phyloP scores from a whole-genome alignment of 1,140 invertebrate species.

The Papilio polytes region DNA sequence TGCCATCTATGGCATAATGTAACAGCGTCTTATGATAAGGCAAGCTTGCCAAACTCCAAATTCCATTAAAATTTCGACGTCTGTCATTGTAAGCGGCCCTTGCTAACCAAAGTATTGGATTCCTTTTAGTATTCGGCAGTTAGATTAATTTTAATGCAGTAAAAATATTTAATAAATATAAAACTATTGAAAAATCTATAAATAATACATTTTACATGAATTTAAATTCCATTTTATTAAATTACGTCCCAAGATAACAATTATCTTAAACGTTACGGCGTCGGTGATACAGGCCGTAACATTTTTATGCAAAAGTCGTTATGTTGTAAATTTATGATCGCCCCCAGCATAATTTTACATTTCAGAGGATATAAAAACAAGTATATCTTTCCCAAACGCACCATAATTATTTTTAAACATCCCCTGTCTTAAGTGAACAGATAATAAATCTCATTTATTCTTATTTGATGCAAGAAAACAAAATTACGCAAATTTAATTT shows the following conservation, averaged over 20 bases:
- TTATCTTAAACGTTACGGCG: constrained; percentile 15
- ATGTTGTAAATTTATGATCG: constrained; percentile 5
- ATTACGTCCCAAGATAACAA: constrained; percentile 27
- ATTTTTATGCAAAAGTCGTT: constrained; percentile 21
- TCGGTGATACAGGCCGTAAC: constrained; percentile 1
- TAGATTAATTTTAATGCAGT: too few species aligned
- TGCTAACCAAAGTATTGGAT: too few species aligned
- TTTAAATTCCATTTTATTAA: constrained; percentile 19
- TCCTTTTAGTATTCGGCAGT: too few species aligned
- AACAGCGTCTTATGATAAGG: too few species aligned
- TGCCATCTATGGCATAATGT: too few species aligned
- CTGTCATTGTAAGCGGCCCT: too few species aligned
- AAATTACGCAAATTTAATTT: background rate
- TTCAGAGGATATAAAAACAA: constrained; percentile 12
- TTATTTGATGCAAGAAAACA: constrained; percentile 2
- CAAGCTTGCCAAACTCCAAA: too few species aligned
- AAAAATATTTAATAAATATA: too few species aligned
- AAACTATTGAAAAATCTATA: background rate
- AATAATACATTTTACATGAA: background rate
- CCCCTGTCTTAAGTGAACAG: constrained; percentile 9
- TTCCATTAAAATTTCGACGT: too few species aligned
- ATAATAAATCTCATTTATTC: background rate
- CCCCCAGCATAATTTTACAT: constrained; percentile 2
- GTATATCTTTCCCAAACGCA: constrained; percentile 10
- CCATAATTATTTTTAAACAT: constrained; percentile 9